Conservation (phyloP, 2,797 vertebrate genomes). For the Tragelaphus oryx region DNA sequence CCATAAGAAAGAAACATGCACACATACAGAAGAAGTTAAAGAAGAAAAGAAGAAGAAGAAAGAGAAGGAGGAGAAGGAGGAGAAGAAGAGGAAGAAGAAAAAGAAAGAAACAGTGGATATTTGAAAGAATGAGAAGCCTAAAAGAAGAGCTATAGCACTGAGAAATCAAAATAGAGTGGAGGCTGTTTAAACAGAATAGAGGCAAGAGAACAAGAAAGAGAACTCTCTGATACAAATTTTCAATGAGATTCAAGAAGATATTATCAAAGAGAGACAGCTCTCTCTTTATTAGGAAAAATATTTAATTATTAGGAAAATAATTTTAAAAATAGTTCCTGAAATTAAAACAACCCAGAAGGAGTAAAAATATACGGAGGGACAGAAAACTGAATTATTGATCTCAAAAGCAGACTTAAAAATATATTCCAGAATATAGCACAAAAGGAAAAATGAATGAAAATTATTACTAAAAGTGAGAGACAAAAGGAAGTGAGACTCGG, state of each 20-base stretch:
- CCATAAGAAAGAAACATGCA: no score
- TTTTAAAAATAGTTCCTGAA: background rate
- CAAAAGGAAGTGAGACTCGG: background rate
- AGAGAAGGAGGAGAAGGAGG: background rate
- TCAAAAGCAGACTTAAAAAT: background rate
- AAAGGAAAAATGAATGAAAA: background rate
- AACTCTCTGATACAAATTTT: background rate
- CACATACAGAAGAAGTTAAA: background rate
- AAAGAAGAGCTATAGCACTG: background rate
- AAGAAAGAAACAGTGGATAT: background rate
- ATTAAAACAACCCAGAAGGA: background rate
- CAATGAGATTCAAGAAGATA: background rate
- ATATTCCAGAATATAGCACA: background rate
- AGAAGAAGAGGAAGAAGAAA: background rate
- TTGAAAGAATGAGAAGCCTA: background rate
- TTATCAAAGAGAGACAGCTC: background rate
- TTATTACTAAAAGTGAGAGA: background rate
- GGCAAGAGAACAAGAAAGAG: background rate
- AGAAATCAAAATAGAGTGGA: slow-evolving; percentile 2
- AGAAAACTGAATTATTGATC: background rate
- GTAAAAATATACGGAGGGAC: background rate
- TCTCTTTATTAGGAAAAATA: background rate
- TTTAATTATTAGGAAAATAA: background rate
- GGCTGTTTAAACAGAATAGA: background rate
- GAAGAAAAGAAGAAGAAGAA: background rate